These are phyloP conservation scores for Iphiclides podalirius DNA, from an alignment of 2,888 invertebrate species.

Conservation along the genomic window DNA sequence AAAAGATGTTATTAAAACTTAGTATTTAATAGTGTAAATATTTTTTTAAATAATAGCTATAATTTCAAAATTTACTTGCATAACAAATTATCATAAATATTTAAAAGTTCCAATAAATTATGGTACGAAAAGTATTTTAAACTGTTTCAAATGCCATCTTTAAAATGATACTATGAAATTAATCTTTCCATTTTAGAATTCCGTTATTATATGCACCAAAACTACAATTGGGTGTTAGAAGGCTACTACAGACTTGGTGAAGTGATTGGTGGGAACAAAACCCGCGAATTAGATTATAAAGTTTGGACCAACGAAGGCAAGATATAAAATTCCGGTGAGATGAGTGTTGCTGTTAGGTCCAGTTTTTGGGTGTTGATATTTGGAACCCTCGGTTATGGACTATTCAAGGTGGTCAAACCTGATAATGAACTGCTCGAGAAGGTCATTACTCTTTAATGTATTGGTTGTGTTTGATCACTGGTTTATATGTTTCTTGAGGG, in stretches of 20 bases:
- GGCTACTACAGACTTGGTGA: slow-evolving; percentile 86
- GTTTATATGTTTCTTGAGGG: slow-evolving; percentile 23
- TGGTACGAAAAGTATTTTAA: too few relatives aligned
- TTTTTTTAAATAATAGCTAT: too few relatives aligned
- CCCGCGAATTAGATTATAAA: slow-evolving; percentile 76
- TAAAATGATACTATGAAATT: too few relatives aligned
- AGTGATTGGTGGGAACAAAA: slow-evolving; percentile 71
- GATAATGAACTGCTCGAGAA: slow-evolving; percentile 76
- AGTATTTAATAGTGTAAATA: too few relatives aligned
- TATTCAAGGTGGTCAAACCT: slow-evolving; percentile 79
- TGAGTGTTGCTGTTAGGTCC: slow-evolving; percentile 71
- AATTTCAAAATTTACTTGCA: too few relatives aligned
- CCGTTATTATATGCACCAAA: slow-evolving; percentile 83
- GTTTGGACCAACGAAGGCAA: slow-evolving; percentile 79
- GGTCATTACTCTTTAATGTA: slow-evolving; percentile 59
- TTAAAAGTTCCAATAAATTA: too few relatives aligned
- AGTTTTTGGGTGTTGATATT: slow-evolving; percentile 81
- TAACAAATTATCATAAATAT: too few relatives aligned
- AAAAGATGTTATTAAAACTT: not conserved
- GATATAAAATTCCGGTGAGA: slow-evolving; percentile 66
- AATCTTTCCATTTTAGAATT: slow-evolving; percentile 77
- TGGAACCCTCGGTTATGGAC: slow-evolving; percentile 81
- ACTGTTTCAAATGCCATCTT: too few relatives aligned
- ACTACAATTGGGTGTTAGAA: slow-evolving; percentile 83
- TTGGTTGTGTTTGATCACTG: slow-evolving; percentile 36